Evolutionary conservation across 2,113 vertebrate species (phyloP).

Genomic region (Crotalus horridus): DNA sequence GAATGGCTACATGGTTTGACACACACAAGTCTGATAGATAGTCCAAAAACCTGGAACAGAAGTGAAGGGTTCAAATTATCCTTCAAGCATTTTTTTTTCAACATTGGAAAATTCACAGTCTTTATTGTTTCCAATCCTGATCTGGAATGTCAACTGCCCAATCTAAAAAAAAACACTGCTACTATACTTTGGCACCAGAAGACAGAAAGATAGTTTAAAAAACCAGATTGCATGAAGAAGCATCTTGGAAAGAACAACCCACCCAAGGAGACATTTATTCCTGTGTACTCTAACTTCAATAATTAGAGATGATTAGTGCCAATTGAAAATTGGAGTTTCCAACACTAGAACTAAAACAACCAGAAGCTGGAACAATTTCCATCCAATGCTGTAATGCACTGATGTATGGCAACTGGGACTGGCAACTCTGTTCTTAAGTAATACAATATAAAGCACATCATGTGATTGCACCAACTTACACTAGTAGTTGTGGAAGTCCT

Average conservation of each 20-base stretch:
- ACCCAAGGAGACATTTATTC: background rate
- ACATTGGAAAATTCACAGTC: background rate
- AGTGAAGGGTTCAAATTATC: background rate
- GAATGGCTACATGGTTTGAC: constrained; percentile 95
- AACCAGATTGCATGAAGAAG: background rate
- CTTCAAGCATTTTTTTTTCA: background rate
- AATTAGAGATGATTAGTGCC: background rate
- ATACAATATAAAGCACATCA: background rate
- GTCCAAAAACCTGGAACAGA: constrained; percentile 84
- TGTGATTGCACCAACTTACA: background rate
- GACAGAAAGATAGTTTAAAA: background rate
- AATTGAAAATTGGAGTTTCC: background rate
- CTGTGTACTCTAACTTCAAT: background rate
- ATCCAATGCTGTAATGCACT: background rate
- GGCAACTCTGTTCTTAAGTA: background rate
- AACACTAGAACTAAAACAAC: background rate
- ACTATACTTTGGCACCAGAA: background rate
- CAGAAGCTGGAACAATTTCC: background rate
- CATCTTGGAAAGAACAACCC: background rate
- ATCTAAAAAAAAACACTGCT: background rate
- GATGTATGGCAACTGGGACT: background rate
- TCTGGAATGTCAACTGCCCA: background rate
- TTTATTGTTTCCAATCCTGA: background rate
- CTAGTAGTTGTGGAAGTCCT: background rate
- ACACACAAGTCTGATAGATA: constrained; percentile 97